Evolutionary conservation across 2,888 invertebrate genomes (phyloP), one percentile per base, ranked within the genome.

Genomic region (Oscheius onirici): DNA sequence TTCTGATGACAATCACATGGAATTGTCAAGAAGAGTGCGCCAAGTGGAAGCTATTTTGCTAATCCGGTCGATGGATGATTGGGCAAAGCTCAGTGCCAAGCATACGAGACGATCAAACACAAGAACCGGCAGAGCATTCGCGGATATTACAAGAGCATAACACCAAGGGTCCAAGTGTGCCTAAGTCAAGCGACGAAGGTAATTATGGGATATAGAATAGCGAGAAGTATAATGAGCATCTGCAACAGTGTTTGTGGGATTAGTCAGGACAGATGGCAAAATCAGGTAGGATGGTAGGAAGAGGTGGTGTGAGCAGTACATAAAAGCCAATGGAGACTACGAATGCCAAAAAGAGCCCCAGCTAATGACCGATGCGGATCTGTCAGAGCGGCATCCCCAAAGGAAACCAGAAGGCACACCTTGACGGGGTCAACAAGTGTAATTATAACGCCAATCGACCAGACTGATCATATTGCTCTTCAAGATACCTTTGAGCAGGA

Each of bases 401-500:
- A 63, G 63, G 63, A 26, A 22, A 63, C 22, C 63, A 49, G 49
- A 58, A 63, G 63, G 63, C 63, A 28, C 63, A 63, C 63, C 63
- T 49, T 34, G 15, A 6, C 28, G 63, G 41, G 63, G 63, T 63
- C 63, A 63, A 63, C 63, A 63, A 63, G 63, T 63, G 63, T 63
- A 63, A 63, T 63, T 63, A 63, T 63, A 22, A 28, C 41, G 24
- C 28, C 26, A 15, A 13, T 24, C 28, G 49, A 17, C 17, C 17
- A 22, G 20, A 22, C 17, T 49, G 17, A 15, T 46, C 15, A 54
- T 2, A 22, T 55, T 24, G 15, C 24, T 24, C 40, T 55, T 24
- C 13, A 65, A 34, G 11, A 24, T 28, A 90, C 90, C 89, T 88
- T 89, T 89, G 10, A 90, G 86, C 41, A 90, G 82, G 60, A 88